Base-by-base conservation (phyloP, 2,113 vertebrate genomes). In the Odocoileus virginianus region DNA sequence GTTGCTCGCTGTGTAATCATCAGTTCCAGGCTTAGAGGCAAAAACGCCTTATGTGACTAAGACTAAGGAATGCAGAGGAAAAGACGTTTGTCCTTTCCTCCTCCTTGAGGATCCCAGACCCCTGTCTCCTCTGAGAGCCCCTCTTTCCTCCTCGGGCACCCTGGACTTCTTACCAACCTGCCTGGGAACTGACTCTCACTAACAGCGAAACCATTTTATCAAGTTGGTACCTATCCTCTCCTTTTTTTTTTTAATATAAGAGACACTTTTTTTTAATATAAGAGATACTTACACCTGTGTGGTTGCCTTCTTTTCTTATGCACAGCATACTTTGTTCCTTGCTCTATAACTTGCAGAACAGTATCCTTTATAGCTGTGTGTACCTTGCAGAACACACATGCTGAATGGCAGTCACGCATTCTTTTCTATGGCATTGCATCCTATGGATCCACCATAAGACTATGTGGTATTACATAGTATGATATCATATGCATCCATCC, bases 401-500 rank as follows among this genome's bases (percentile, higher is more conserved):
- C 60, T 36, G 23, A 57, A 21, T 83, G 81, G 21, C 33, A 30
- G 33, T 13, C 11, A 17, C 11, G 45, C 19, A 6, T 67, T 74
- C 25, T 60, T 71, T 36, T 74, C 50, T 28, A 7, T 30, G 8
- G 23, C 36, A 15, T 36, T 36, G 9, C 6, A 36, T 83, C 21
- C 2, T 7, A 0, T n/a, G 19, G 33, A 2, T 2, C 30, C 50
- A 33, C 6, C 60, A n/a, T 0, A 33, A 30, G 60, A 4, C 14
- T 33, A 6, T 7, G 0, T 2, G 27, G 40, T 76, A 15, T 19
- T 6, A 36, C 17, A 40, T 11, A 5, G 36, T 7, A 67, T 11
- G 17, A 36, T n/a, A 36, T 23, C 36, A 25, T 6, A 13, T 5
- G 19, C 2, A 3, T 40, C 67, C 19, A 3, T 12, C 19, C 67